Percentiles rank a stretch among this genome's conserved stretches.
Conservation (phyloP, 2,113 vertebrate species). For the Pseudorhombus dupliciocellatus region DNA sequence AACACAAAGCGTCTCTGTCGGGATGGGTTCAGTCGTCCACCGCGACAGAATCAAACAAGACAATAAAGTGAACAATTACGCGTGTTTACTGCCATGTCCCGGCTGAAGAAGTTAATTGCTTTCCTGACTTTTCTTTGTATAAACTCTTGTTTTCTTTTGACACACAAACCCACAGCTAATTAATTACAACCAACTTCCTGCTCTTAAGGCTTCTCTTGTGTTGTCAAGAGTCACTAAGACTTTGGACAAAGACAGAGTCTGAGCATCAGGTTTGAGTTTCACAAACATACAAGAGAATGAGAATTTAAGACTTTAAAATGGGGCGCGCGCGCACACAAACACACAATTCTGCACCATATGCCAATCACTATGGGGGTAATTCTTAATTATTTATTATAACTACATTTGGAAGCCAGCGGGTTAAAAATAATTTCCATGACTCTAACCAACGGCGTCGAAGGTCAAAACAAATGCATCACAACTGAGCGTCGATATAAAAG, state of each 20-base stretch:
- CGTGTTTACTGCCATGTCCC: slow-evolving; percentile 65
- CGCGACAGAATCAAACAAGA: slow-evolving; percentile 39
- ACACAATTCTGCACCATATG: no score
- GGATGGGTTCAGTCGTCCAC: slow-evolving; percentile 20
- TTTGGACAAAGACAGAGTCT: slow-evolving; percentile 6
- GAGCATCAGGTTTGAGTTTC: neutral
- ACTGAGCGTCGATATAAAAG: slow-evolving; percentile 15
- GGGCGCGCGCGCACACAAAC: no score
- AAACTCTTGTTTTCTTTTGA: slow-evolving; percentile 11
- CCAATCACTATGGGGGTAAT: no score
- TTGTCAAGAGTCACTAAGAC: slow-evolving; percentile 28
- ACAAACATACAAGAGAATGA: no score
- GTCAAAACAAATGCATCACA: slow-evolving; percentile 22
- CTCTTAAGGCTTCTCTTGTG: slow-evolving; percentile 44
- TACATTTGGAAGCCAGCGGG: neutral
- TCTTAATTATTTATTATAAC: neutral
- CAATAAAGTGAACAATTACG: slow-evolving; percentile 60
- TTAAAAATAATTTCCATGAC: slow-evolving; percentile 14
- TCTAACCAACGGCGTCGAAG: neutral
- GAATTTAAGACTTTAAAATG: no score
- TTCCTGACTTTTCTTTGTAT: slow-evolving; percentile 66
- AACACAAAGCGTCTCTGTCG: slow-evolving; percentile 33
- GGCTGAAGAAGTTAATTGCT: slow-evolving; percentile 72
- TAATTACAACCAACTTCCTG: slow-evolving; percentile 53
- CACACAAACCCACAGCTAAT: slow-evolving; percentile 42